Conservation (phyloP, 2,113 vertebrate genomes). For the Plestiodon gilberti region DNA sequence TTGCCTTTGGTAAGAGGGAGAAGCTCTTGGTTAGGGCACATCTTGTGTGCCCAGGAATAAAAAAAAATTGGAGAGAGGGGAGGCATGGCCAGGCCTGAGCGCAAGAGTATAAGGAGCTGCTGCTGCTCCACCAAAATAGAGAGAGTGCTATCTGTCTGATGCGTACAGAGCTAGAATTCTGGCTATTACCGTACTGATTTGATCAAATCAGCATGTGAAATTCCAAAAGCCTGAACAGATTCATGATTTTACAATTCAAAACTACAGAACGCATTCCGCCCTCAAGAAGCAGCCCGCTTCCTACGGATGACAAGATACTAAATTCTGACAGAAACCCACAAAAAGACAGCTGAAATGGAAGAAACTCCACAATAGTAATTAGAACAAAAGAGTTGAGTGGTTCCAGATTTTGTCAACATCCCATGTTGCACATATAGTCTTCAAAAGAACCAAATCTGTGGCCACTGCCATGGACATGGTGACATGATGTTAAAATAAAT, state of each 20-base stretch:
- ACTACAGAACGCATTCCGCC: rapidly evolving
- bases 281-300: background rate
- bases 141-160: background rate
- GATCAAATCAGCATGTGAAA: constrained; percentile 5
- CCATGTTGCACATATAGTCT: background rate
- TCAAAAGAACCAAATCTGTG: background rate
- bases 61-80: background rate
- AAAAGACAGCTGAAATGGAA: background rate
- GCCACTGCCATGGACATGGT: background rate
- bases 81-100: background rate
- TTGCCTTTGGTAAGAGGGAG: too few relatives aligned
- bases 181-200: background rate
- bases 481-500: background rate
- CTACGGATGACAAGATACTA: background rate
- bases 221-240: background rate
- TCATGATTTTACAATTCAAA: background rate
- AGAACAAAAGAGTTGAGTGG: background rate
- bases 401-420: background rate
- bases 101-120: constrained; percentile 4
- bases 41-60: too few relatives aligned
- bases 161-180: constrained; percentile 8
- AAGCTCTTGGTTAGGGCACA: constrained; percentile 18
- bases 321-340: background rate
- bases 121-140: background rate
- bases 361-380: background rate